Evolutionary conservation across 2,113 vertebrate genomes (phyloP).

Genomic region (Pterocles orientalis): DNA sequence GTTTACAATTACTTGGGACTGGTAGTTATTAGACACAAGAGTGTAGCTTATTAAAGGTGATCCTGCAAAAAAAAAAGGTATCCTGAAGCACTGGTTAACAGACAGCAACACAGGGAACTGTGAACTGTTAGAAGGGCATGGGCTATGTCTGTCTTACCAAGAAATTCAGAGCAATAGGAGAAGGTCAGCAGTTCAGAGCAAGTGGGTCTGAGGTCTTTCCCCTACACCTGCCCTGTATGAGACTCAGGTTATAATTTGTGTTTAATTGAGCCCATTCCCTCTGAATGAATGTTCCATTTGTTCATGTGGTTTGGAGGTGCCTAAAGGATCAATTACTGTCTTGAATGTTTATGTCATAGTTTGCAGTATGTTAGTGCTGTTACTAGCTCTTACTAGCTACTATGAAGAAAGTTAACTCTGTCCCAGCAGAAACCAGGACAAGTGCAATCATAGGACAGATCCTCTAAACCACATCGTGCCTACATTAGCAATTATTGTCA

Average conservation of each 20-base stretch:
- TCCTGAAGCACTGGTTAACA: not conserved
- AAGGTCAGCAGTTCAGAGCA: not conserved
- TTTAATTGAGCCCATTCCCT: not conserved
- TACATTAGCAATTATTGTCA: not conserved
- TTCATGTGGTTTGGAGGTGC: not conserved
- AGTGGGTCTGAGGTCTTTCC: not conserved
- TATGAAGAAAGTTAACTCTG: too few relatives aligned
- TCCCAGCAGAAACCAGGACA: too few relatives aligned
- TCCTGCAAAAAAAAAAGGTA: not conserved
- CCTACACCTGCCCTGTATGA: not conserved
- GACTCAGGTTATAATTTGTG: not conserved
- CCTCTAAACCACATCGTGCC: not conserved
- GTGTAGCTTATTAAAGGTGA: not conserved
- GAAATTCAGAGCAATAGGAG: not conserved
- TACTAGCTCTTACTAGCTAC: too few relatives aligned
- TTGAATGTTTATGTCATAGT: not conserved
- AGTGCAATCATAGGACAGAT: not conserved
- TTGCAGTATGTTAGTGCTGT: not conserved
- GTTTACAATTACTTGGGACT: not conserved
- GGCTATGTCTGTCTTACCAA: not conserved
- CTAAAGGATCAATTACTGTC: not conserved
- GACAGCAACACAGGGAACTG: not conserved
- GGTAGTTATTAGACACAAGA: not conserved
- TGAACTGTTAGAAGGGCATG: not conserved
- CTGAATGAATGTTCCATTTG: not conserved